A percentile compares a stretch with the other conserved stretches of the same genome.
Conservation (phyloP, 2,888 invertebrate genomes). For the Epiperipatus broadwayi region DNA sequence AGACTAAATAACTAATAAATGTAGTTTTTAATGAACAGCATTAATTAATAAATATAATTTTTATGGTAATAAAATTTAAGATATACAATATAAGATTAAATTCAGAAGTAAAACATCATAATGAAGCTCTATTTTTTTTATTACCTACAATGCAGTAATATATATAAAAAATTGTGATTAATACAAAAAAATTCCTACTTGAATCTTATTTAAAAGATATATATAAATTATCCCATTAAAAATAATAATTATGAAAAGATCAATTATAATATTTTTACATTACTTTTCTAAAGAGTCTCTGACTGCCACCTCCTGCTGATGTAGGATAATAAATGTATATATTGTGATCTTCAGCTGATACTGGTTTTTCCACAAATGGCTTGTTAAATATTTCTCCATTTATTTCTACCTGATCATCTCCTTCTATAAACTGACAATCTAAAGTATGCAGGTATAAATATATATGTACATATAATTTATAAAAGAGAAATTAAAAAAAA, state of each 20-base stretch:
- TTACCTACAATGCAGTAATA: too few relatives aligned
- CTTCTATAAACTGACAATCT: slow-evolving; percentile 80
- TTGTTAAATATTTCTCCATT: slow-evolving; percentile 87
- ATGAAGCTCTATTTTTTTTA: too few relatives aligned
- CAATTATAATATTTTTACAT: slow-evolving; percentile 5
- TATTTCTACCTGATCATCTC: slow-evolving; percentile 91
- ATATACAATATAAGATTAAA: too few relatives aligned
- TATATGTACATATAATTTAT: slow-evolving; percentile 13
- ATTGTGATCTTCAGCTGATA: slow-evolving; percentile 98
- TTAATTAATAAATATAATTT: too few relatives aligned
- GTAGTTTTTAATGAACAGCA: too few relatives aligned
- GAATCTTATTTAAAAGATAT: too few relatives aligned
- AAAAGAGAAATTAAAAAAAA: slow-evolving; percentile 16
- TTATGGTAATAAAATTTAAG: too few relatives aligned
- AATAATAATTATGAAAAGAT: slow-evolving; percentile 1
- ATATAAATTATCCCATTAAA: background rate
- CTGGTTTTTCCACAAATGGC: slow-evolving; percentile 98
- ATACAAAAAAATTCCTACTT: too few relatives aligned
- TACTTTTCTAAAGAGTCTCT: slow-evolving; percentile 90
- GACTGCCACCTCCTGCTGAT: slow-evolving; percentile 89
- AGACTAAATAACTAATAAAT: too few relatives aligned
- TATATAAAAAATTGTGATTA: too few relatives aligned
- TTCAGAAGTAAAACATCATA: too few relatives aligned
- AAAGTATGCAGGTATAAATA: slow-evolving; percentile 19
- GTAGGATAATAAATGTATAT: slow-evolving; percentile 99